phyloP scores from a whole-genome alignment of 2,113 vertebrate genomes.

The Pteruthius melanotis region DNA sequence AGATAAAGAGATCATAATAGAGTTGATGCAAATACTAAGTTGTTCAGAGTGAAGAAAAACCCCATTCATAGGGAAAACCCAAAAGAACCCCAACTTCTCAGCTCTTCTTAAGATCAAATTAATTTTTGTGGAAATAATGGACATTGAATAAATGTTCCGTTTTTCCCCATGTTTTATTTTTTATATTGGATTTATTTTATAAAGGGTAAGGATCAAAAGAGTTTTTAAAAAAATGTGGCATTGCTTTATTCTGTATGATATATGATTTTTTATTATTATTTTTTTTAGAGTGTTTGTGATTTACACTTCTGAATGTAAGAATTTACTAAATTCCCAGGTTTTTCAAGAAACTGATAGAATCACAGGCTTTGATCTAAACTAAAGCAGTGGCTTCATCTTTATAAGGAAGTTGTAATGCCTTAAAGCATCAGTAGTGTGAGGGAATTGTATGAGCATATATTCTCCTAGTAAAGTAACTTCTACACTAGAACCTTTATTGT shows the following conservation, averaged over 20 bases:
- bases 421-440: background rate
- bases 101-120: background rate
- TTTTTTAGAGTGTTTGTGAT: background rate
- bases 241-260: background rate
- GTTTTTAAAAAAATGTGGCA: background rate
- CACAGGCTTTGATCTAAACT: background rate
- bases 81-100: background rate
- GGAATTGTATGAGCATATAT: background rate
- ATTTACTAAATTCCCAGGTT: background rate
- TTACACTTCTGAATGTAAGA: background rate
- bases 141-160: background rate
- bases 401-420: background rate
- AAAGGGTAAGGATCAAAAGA: background rate
- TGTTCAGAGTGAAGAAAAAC: background rate
- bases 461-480: background rate
- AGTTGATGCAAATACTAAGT: background rate
- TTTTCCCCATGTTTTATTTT: rapidly evolving
- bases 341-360: background rate
- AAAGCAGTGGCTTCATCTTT: background rate
- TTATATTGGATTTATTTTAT: background rate
- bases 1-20: background rate
- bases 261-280: rapidly evolving
- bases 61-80: background rate
- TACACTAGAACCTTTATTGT: background rate
- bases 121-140: background rate